Conservation (phyloP, 2,888 invertebrate species). For the Erpobdella octoculata region DNA sequence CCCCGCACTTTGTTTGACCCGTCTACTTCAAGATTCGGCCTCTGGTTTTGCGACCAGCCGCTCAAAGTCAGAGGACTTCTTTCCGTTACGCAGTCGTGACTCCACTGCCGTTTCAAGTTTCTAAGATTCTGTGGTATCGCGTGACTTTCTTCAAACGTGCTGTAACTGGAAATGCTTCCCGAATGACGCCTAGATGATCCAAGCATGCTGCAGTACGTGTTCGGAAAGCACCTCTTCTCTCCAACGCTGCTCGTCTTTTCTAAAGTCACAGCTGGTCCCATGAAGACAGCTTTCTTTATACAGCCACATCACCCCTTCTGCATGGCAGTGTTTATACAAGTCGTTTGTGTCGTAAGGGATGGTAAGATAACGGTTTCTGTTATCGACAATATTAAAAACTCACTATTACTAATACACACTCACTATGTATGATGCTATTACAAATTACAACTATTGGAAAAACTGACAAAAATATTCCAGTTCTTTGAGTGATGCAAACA, state of each 20-base stretch:
- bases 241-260: conserved; percentile 12
- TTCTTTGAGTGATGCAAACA: too few relatives aligned
- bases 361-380: too few relatives aligned
- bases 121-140: not conserved
- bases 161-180: not conserved
- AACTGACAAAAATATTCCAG: too few relatives aligned
- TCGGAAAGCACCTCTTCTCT: not conserved
- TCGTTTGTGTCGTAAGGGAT: too few relatives aligned
- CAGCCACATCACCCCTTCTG: not conserved
- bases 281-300: not conserved
- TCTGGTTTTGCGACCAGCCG: too few relatives aligned
- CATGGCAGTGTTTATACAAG: too few relatives aligned
- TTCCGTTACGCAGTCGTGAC: not conserved
- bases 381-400: too few relatives aligned
- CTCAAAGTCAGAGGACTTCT: not conserved
- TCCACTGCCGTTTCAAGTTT: not conserved
- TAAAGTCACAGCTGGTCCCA: conserved; percentile 22
- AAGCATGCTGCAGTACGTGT: not conserved
- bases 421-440: too few relatives aligned
- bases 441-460: too few relatives aligned
- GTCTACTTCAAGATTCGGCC: too few relatives aligned
- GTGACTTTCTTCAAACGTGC: not conserved
- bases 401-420: too few relatives aligned
- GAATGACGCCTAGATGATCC: not conserved
- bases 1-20: too few relatives aligned